A percentile compares a stretch with the other conserved stretches of the same genome.
Conservation (phyloP, 2,797 vertebrate genomes). For the Triplophysa bombifrons region DNA sequence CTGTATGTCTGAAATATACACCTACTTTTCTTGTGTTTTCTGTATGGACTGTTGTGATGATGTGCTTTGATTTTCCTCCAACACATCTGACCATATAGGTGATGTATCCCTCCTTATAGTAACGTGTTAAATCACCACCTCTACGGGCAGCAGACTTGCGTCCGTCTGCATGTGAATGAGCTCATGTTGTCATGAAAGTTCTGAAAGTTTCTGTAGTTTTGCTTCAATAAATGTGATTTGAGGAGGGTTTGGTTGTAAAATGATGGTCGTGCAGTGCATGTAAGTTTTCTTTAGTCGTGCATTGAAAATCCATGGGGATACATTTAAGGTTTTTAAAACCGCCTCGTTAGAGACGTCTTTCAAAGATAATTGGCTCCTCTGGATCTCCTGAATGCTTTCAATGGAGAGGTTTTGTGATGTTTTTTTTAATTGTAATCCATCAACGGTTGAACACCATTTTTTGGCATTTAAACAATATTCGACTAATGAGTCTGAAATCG, state of each 20-base stretch:
- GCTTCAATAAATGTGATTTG: too few species aligned
- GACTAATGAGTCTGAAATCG: background rate
- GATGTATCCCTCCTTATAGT: too few species aligned
- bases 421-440: slow-evolving; percentile 1
- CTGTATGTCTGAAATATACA: too few species aligned
- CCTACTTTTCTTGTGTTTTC: too few species aligned
- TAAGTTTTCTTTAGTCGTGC: too few species aligned
- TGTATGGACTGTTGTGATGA: too few species aligned
- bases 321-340: background rate
- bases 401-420: background rate
- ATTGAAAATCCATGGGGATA: background rate
- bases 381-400: background rate
- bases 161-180: too few species aligned
- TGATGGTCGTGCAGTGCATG: background rate
- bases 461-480: background rate
- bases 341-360: background rate
- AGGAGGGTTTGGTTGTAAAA: background rate
- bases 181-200: background rate
- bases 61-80: too few species aligned
- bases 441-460: background rate
- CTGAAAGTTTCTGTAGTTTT: too few species aligned
- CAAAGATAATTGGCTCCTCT: background rate
- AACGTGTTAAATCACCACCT: too few species aligned
- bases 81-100: too few species aligned
- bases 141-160: too few species aligned